These are phyloP conservation scores for Pteromalus puparum DNA, from an alignment of 1,140 invertebrate species.

Conservation along the genomic window DNA sequence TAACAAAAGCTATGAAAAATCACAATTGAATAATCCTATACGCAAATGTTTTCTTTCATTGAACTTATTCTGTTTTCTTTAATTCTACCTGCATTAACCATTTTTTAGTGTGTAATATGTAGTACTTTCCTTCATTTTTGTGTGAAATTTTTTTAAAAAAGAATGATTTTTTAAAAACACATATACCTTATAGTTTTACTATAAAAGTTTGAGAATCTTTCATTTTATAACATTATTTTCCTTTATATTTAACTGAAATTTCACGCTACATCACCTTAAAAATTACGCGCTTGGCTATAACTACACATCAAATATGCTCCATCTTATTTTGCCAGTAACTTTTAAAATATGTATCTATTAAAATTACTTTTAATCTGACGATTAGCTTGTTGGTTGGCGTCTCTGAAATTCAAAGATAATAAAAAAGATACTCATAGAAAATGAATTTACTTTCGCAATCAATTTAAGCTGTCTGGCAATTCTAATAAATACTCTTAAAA, in stretches of 20 bases:
- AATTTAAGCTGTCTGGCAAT: conserved; percentile 18
- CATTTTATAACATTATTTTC: not conserved
- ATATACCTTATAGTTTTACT: not conserved
- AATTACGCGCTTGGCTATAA: not conserved
- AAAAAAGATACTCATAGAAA: not conserved
- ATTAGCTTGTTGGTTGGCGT: conserved; percentile 27
- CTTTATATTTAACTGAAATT: not conserved
- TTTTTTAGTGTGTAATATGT: not conserved
- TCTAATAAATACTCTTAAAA: not conserved
- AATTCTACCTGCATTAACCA: not conserved
- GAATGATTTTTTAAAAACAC: not conserved
- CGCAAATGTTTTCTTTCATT: not conserved
- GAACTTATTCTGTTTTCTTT: not conserved
- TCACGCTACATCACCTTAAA: not conserved
- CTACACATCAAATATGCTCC: not conserved
- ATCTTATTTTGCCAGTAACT: not conserved
- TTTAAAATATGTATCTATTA: not conserved
- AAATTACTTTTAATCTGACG: not conserved
- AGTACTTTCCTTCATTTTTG: not conserved
- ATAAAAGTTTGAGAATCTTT: conserved; percentile 27
- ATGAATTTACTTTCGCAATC: not conserved
- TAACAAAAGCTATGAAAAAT: conserved; percentile 32
- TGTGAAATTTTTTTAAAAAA: not conserved
- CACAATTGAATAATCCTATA: conserved; percentile 13
- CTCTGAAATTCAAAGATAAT: conserved; percentile 48